phyloP scores from a whole-genome alignment of 2,888 invertebrate species.

The Hoplodrina ambigua region DNA sequence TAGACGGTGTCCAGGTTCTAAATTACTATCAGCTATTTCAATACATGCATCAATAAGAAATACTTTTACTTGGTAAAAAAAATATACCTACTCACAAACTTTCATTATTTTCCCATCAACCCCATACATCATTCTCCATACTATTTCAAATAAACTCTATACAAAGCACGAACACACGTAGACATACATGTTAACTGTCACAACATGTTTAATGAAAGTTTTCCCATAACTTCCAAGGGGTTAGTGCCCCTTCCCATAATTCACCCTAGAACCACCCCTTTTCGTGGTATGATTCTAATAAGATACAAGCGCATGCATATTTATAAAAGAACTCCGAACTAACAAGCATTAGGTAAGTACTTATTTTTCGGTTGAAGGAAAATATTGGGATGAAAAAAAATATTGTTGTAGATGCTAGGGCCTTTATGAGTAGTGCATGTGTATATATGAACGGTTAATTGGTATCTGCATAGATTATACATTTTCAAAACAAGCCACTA shows the following conservation, averaged over 20 bases:
- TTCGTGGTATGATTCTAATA: constrained; percentile 69
- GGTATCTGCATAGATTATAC: background rate
- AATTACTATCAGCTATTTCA: background rate
- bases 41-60: background rate
- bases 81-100: background rate
- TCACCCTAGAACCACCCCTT: constrained; percentile 73
- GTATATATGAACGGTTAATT: background rate
- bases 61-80: too few species aligned
- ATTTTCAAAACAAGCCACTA: too few species aligned
- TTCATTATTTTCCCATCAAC: constrained; percentile 18
- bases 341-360: constrained; percentile 5
- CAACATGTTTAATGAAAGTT: constrained; percentile 76
- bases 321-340: constrained; percentile 46
- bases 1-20: background rate
- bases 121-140: constrained; percentile 11
- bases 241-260: constrained; percentile 75
- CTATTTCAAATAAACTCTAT: constrained; percentile 16
- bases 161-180: constrained; percentile 16
- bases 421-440: background rate
- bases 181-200: constrained; percentile 64
- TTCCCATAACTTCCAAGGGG: constrained; percentile 71
- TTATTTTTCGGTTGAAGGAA: constrained; percentile 10
- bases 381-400: background rate
- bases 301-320: constrained; percentile 55
- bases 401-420: background rate